Conservation (phyloP, 2,888 invertebrate species). For the Campaea margaritaria region DNA sequence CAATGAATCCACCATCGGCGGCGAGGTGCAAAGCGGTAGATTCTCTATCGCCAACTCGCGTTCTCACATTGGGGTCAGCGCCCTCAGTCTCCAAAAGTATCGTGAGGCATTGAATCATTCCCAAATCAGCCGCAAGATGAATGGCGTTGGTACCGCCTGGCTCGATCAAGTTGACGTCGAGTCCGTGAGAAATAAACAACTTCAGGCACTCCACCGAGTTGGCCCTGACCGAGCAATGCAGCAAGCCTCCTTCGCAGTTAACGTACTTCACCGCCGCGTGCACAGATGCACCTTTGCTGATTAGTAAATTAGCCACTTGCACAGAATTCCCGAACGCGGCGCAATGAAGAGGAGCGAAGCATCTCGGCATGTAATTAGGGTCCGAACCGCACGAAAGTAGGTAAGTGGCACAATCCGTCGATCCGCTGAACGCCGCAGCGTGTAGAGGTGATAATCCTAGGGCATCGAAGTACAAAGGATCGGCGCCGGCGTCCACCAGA, state of each 20-base stretch:
- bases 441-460: constrained; percentile 91
- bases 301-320: constrained; percentile 91
- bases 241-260: constrained; percentile 90
- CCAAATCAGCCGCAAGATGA: constrained; percentile 92
- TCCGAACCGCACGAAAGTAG: constrained; percentile 89
- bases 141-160: constrained; percentile 91
- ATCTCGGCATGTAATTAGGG: constrained; percentile 88
- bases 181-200: constrained; percentile 90
- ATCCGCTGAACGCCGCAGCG: constrained; percentile 92
- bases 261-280: constrained; percentile 87
- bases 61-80: constrained; percentile 89
- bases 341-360: constrained; percentile 94
- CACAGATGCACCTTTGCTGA: constrained; percentile 89
- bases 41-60: constrained; percentile 89
- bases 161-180: constrained; percentile 90
- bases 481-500: constrained; percentile 88
- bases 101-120: constrained; percentile 90
- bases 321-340: constrained; percentile 95
- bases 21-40: constrained; percentile 94
- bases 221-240: constrained; percentile 95
- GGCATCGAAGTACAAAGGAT: constrained; percentile 89
- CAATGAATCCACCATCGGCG: constrained; percentile 93
- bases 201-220: constrained; percentile 92
- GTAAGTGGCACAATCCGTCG: constrained; percentile 88
- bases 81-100: constrained; percentile 90